Evolutionary conservation across 2,888 invertebrate genomes (phyloP).

Genomic region (Trissolcus japonicus): DNA sequence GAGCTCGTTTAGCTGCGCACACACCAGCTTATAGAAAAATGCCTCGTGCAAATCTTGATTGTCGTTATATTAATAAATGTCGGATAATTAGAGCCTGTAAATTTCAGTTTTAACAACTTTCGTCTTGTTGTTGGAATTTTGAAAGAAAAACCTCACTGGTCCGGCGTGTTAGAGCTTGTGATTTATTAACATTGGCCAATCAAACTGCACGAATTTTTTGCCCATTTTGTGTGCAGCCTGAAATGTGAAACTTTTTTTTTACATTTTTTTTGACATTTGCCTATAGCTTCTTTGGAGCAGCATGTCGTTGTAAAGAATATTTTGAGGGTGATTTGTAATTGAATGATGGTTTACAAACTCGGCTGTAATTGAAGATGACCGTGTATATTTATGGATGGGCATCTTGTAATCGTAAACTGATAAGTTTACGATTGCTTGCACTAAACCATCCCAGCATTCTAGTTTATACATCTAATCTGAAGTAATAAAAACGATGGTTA

Average conservation of each 20-base stretch:
- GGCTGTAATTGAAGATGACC: constrained; percentile 3
- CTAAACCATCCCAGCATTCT: constrained; percentile 4
- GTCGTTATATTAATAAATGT: constrained; percentile 52
- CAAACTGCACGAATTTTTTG: no score
- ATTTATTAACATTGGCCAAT: no score
- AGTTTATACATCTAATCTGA: constrained; percentile 14
- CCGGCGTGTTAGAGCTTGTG: no score
- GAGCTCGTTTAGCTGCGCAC: neutral
- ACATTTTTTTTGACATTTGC: no score
- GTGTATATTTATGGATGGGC: constrained; percentile 17
- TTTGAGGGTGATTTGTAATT: no score
- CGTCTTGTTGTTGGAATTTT: no score
- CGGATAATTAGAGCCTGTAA: constrained; percentile 41
- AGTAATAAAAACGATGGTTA: constrained; percentile 20
- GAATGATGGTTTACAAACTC: neutral
- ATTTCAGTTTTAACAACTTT: constrained; percentile 2
- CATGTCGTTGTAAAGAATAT: no score
- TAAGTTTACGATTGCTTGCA: constrained; percentile 15
- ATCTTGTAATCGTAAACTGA: constrained; percentile 14
- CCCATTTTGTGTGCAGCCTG: no score
- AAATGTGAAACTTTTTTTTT: no score
- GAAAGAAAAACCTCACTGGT: no score
- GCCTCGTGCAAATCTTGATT: constrained; percentile 39
- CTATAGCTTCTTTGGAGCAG: no score
- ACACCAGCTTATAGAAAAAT: constrained; percentile 14